phyloP scores from a whole-genome alignment of 2,113 vertebrate species.

The Cervus canadensis region DNA sequence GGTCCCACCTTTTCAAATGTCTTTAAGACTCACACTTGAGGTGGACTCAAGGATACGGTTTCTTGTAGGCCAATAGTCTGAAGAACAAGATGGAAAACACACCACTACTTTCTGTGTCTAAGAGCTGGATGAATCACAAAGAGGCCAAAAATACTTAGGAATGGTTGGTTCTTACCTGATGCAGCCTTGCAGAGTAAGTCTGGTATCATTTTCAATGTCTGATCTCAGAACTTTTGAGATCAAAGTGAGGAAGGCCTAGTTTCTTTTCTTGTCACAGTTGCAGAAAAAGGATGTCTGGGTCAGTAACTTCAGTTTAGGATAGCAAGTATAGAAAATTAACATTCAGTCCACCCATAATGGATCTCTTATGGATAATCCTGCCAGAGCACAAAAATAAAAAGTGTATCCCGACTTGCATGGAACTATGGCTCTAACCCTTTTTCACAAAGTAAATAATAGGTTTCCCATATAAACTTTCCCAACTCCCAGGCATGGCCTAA shows the following conservation, averaged over 20 bases:
- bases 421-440: neutral
- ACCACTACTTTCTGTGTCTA: neutral
- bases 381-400: neutral
- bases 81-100: neutral
- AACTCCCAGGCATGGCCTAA: neutral
- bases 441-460: neutral
- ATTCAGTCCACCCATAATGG: neutral
- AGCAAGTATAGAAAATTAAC: neutral
- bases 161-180: neutral
- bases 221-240: neutral
- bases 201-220: neutral
- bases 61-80: neutral
- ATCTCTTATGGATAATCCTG: neutral
- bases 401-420: neutral
- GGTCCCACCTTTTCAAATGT: neutral
- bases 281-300: neutral
- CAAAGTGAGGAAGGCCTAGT: neutral
- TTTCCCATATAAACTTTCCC: neutral
- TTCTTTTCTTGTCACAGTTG: neutral
- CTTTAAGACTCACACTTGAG: neutral
- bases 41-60: neutral
- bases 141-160: neutral
- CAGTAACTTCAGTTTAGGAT: neutral
- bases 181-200: neutral
- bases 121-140: neutral